Percentiles rank a stretch among this genome's conserved stretches.
phyloP scores from a whole-genome alignment of 2,888 invertebrate species.

The Oeneis ivallda region DNA sequence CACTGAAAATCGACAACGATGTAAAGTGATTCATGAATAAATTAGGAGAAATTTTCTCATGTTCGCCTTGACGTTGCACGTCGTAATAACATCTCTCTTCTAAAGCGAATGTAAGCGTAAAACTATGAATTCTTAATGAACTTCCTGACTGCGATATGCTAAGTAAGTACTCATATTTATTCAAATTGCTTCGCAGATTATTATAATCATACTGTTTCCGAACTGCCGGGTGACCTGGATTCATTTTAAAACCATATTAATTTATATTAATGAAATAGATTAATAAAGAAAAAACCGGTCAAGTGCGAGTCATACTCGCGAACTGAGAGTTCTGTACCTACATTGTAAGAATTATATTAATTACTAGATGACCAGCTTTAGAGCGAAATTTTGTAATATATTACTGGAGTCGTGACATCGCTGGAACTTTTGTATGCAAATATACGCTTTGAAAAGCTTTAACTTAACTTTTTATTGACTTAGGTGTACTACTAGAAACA shows the following conservation, averaged over 20 bases:
- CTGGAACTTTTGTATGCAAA: too few species aligned
- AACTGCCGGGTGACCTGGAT: constrained; percentile 13
- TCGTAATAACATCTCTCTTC: constrained; percentile 25
- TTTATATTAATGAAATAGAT: background rate
- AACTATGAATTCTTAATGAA: constrained; percentile 58
- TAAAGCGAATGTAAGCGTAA: constrained; percentile 34
- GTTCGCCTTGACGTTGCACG: constrained; percentile 9
- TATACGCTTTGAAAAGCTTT: too few species aligned
- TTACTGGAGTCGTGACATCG: too few species aligned
- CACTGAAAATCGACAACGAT: background rate
- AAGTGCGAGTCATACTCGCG: too few species aligned
- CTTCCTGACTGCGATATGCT: constrained; percentile 48
- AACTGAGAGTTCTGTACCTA: too few species aligned
- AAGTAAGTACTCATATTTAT: constrained; percentile 54
- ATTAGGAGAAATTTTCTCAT: background rate
- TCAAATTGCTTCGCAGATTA: constrained; percentile 53
- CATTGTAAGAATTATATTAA: too few species aligned
- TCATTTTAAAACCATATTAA: background rate
- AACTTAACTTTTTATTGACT: too few species aligned
- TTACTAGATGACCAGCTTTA: too few species aligned
- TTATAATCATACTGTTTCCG: constrained; percentile 43
- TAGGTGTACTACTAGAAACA: too few species aligned
- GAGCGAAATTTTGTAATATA: too few species aligned
- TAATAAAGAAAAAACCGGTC: too few species aligned
- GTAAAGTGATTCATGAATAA: constrained; percentile 3